Percentiles rank a stretch among this genome's conserved stretches.
Conservation (phyloP, 2,888 invertebrate species). For the Melanargia galathea region DNA sequence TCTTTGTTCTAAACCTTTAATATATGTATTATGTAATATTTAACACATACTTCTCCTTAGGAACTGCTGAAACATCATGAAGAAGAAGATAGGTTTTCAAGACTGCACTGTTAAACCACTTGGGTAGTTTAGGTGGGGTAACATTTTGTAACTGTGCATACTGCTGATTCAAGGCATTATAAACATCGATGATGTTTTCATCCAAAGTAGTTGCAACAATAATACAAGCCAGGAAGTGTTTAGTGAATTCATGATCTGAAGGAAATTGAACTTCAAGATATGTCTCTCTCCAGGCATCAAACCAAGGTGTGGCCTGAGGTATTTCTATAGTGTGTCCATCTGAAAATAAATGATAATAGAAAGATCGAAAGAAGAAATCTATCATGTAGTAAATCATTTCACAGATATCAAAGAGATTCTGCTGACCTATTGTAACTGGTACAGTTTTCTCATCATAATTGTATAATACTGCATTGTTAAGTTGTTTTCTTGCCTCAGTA, state of each 20-base stretch:
- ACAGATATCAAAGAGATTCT: conserved; percentile 10
- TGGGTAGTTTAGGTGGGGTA: conserved; percentile 89
- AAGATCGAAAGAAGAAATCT: background rate
- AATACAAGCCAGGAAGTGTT: conserved; percentile 92
- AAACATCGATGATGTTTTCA: conserved; percentile 90
- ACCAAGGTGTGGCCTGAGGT: conserved; percentile 94
- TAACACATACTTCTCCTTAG: conserved; percentile 89
- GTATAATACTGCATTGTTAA: conserved; percentile 90
- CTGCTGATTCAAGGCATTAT: conserved; percentile 90
- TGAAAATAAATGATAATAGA: conserved; percentile 48
- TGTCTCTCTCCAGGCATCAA: conserved; percentile 96
- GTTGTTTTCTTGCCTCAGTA: conserved; percentile 89
- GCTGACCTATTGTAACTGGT: conserved; percentile 79
- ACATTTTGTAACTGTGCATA: conserved; percentile 90
- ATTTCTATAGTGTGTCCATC: conserved; percentile 84
- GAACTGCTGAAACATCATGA: conserved; percentile 89
- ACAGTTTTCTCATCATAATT: conserved; percentile 80
- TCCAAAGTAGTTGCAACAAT: conserved; percentile 88
- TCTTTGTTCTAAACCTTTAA: no score
- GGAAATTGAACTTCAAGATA: conserved; percentile 94
- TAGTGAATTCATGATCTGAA: conserved; percentile 97
- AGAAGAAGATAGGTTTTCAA: conserved; percentile 94
- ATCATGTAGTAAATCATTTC: background rate
- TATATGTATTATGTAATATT: no score
- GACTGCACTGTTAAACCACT: conserved; percentile 90